A percentile compares a stretch with the other conserved stretches of the same genome.
Evolutionary conservation across 2,113 vertebrate genomes (phyloP).

Genomic region (Eira barbara): DNA sequence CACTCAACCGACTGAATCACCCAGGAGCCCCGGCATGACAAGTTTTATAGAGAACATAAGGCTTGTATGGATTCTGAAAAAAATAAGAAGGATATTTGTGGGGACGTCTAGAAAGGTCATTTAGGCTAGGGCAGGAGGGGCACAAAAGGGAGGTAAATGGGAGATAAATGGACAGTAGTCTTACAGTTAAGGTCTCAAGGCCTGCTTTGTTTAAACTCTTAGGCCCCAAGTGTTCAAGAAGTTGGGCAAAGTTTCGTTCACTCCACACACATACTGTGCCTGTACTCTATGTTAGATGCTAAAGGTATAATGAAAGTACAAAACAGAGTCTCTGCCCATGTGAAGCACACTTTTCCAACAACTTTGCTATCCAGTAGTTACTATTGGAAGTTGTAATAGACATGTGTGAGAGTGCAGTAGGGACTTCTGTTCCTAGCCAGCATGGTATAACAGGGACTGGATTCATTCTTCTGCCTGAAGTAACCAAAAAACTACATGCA

Average conservation of each 20-base stretch:
- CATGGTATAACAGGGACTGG: background rate
- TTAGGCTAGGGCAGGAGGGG: background rate
- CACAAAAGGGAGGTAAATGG: background rate
- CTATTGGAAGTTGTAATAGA: background rate
- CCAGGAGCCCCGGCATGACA: background rate
- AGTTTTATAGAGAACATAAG: background rate
- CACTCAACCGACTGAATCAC: background rate
- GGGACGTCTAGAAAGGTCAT: background rate
- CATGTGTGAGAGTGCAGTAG: background rate
- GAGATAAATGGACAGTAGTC: background rate
- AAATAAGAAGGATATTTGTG: background rate
- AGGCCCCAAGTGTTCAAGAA: background rate
- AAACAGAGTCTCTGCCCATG: background rate
- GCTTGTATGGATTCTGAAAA: background rate
- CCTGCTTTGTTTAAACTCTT: background rate
- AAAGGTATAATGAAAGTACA: background rate
- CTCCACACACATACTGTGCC: background rate
- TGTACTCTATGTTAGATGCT: background rate
- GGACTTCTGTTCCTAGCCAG: background rate
- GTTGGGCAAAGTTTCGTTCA: background rate
- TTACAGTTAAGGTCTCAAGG: background rate
- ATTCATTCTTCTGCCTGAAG: background rate
- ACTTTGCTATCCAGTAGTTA: background rate
- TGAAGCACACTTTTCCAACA: background rate
- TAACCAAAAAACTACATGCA: background rate